A percentile compares a stretch with the other conserved stretches of the same genome.
Conservation (phyloP, 2,888 invertebrate species). For the Hermodice carunculata region DNA sequence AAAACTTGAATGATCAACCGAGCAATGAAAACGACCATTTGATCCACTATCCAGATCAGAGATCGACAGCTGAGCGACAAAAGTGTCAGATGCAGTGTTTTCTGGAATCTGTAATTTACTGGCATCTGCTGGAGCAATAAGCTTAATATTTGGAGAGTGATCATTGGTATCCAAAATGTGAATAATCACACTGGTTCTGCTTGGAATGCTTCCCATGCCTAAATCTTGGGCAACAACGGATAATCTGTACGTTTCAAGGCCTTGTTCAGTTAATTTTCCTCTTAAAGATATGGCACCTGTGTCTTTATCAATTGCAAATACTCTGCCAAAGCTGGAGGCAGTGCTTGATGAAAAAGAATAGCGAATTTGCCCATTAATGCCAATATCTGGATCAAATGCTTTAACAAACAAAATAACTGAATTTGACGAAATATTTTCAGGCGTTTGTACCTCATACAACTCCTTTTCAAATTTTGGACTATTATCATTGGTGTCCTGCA, state of each 20-base stretch:
- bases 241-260: no score
- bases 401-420: constrained; percentile 5
- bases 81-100: no score
- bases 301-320: constrained; percentile 15
- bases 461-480: constrained; percentile 92
- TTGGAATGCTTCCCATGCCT: no score
- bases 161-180: constrained; percentile 24
- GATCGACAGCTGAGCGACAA: constrained; percentile 26
- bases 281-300: constrained; percentile 16
- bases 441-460: constrained; percentile 85
- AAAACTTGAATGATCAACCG: constrained; percentile 5
- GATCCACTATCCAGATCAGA: constrained; percentile 13
- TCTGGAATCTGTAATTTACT: no score
- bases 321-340: not conserved
- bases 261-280: constrained; percentile 10
- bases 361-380: constrained; percentile 16
- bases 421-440: constrained; percentile 89
- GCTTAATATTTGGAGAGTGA: constrained; percentile 16
- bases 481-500: constrained; percentile 76
- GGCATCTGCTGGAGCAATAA: no score
- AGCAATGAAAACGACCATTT: constrained; percentile 14
- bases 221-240: no score
- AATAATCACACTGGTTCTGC: no score
- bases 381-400: constrained; percentile 21
- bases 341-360: constrained; percentile 13